Evolutionary conservation across 2,888 invertebrate species (phyloP), one percentile per base, ranked within the genome.

Genomic region (Alloscopus bannaensis): DNA sequence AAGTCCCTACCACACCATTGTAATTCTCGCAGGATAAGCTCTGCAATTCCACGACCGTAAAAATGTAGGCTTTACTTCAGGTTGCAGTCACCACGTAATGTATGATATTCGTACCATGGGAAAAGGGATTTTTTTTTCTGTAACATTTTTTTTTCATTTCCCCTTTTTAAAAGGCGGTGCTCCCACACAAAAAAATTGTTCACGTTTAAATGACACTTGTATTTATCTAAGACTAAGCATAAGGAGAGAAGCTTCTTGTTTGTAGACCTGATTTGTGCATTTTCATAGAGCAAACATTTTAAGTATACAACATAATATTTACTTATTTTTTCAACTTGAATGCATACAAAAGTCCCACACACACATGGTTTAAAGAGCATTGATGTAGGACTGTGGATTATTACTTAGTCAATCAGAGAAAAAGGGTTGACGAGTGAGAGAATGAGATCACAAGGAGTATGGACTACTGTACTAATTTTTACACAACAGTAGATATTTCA

Each of bases 401-500:
- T 22, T 24, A 55, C 26, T 55, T 16, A 57, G 57, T 57, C 29
- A 57, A 57, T 45, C 22, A 31, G 18, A 29, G 31, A 2, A 64
- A 26, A 20, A 64, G 45, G 64, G 22, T 47, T 65, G 65, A 52
- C n/a, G 20, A n/a, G 18, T 31, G 57, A 57, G 31, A 8, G 28
- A 31, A 57, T 29, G 52, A 20, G 52, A 22, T 22, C 31, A 29
- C 1, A 26, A 31, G n/a, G 8, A 18, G 20, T 11, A 20, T 57
- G 57, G n/a, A 29, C 16, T 77, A 29, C 16, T 77, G 77, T 77
- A 59, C 77, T 64, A 77, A 60, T 42, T 77, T 69, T 77, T 64
- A 69, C 77, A 77, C 69, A 64, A 77, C 62, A 77, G 77, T 70
- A 64, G 55, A 45, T 77, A 68, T 68, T 57, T 62, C 64, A 64